Conservation (phyloP, 2,113 vertebrate species). For the Pomatorhinus ruficollis region DNA sequence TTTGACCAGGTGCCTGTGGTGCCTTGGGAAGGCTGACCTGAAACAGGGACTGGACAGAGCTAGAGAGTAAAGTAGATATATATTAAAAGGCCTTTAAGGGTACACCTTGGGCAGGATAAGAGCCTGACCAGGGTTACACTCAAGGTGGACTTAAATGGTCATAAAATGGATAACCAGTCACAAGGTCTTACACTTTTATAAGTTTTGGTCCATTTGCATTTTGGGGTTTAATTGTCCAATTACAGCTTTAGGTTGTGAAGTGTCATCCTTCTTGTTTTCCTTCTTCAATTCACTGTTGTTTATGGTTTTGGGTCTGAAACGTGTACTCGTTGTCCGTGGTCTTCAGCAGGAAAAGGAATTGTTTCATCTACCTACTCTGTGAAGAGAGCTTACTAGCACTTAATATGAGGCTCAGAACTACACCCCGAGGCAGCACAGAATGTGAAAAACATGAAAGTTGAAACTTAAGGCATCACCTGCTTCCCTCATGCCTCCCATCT, state of each 20-base stretch:
- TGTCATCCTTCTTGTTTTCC: neutral
- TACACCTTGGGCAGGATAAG: neutral
- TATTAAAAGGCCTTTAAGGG: neutral
- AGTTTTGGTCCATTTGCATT: neutral
- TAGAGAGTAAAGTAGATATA: neutral
- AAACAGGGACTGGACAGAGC: neutral
- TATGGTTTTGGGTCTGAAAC: neutral
- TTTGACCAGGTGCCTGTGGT: neutral
- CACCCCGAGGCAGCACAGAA: neutral
- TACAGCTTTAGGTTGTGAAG: neutral
- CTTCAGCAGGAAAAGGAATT: neutral
- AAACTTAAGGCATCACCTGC: neutral
- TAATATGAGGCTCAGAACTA: neutral
- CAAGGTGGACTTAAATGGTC: neutral
- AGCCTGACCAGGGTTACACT: neutral
- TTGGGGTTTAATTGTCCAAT: neutral
- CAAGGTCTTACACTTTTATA: neutral
- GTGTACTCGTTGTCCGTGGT: neutral
- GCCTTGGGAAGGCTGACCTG: neutral
- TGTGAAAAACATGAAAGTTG: neutral
- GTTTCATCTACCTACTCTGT: neutral
- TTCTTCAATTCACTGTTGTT: neutral
- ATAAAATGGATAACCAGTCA: neutral
- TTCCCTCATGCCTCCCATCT: accelerated
- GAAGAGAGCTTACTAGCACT: neutral